Base-by-base conservation (phyloP, 2,888 invertebrate genomes). In the Thalpophila matura region DNA sequence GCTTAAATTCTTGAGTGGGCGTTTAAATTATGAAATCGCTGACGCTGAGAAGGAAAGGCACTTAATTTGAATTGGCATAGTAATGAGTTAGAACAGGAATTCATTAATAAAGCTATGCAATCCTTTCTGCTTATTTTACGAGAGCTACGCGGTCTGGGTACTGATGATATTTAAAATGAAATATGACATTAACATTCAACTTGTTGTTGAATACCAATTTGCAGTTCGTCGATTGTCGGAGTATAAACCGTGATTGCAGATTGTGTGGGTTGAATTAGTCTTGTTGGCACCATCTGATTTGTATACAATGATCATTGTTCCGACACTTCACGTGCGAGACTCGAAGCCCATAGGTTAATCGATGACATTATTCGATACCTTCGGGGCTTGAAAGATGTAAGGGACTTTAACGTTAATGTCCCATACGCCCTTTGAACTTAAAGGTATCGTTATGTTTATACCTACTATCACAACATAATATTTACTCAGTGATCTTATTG, bases 221-320 rank as follows among this genome's bases (percentile, higher is more conserved):
- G 67, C 55, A 56, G 68, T 69, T 70, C 55, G 60, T 59, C 57
- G 70, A 71, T 78, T 71, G 75, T 75, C 67, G 71, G 75, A 80
- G 76, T 77, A 81, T 77, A 67, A 71, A 58, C 59, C 62, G 54
- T 70, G 72, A 75, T 79, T 76, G 63, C 72, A 64, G 68, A 79
- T 78, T 67, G 82, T 78, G 84, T 84, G 80, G 89, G 89, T 76
- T 65, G 87, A 87, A 84, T 87, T 79, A 80, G 80, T 81, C 83
- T 83, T 83, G 85, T 84, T 84, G 82, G 79, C 46, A 85, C 81
- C 81, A 79, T 73, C 86, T 91, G 86, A 93, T 94, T 94, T 94
- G 94, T 94, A 94, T 92, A 94, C 94, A 94, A 94, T 94, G 93
- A 88, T 86, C 93, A 94, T 94, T 94, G 94, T 93, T 90, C 83